phyloP scores from a whole-genome alignment of 2,113 vertebrate genomes.

The Phylloscopus whistleri region DNA sequence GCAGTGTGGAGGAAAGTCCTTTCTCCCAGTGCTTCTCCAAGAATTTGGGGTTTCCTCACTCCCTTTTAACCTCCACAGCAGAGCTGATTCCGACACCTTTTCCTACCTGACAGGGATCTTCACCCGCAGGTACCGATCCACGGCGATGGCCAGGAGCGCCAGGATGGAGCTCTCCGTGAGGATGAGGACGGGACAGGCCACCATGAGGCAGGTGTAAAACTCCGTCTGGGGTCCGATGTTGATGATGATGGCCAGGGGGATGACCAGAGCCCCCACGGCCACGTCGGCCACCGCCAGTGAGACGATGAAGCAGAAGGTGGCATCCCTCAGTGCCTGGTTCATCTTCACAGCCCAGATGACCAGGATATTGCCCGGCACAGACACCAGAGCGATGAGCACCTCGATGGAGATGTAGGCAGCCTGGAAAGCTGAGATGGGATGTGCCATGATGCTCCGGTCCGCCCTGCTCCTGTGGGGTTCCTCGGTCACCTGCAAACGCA shows the following conservation, averaged over 20 bases:
- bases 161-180: constrained; percentile 98
- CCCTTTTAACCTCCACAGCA: background rate
- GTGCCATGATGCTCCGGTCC: constrained; percentile 73
- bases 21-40: background rate
- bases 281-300: constrained; percentile 93
- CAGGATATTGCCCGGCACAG: constrained; percentile 93
- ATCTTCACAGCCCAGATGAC: constrained; percentile 97
- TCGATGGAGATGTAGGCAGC: constrained; percentile 90
- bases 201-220: constrained; percentile 91
- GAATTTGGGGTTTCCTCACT: background rate
- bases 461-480: background rate
- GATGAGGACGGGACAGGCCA: constrained; percentile 90
- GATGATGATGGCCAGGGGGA: constrained; percentile 93
- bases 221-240: constrained; percentile 83
- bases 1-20: background rate
- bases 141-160: constrained; percentile 92
- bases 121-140: constrained; percentile 94
- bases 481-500: constrained; percentile 5
- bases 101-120: constrained; percentile 94
- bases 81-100: rapidly evolving
- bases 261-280: constrained; percentile 92
- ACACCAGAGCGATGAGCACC: constrained; percentile 88
- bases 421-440: constrained; percentile 72
- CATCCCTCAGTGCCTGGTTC: constrained; percentile 89
- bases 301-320: constrained; percentile 95